Conservation (phyloP, 1,140 invertebrate species). For the Drosophila littoralis region DNA sequence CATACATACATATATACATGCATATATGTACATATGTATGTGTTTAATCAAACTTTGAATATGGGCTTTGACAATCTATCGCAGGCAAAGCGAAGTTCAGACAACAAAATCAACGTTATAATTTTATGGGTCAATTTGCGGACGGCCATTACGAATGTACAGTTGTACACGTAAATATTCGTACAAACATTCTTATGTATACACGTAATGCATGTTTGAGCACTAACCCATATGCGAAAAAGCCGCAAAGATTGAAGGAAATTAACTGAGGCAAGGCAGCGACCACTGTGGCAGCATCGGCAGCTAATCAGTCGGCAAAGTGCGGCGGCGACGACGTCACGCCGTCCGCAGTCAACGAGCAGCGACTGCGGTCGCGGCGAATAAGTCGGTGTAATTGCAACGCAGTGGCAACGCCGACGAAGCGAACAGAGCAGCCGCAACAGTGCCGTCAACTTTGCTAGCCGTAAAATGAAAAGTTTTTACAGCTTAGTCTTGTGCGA, state of each 20-base stretch:
- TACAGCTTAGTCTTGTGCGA: no score
- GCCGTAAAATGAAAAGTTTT: background rate
- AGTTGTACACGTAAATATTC: slow-evolving; percentile 31
- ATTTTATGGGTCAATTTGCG: slow-evolving; percentile 75
- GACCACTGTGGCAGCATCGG: slow-evolving; percentile 13
- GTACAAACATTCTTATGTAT: slow-evolving; percentile 1
- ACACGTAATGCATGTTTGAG: slow-evolving; percentile 22
- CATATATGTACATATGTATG: no score
- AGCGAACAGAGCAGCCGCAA: slow-evolving; percentile 37
- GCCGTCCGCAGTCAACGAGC: background rate
- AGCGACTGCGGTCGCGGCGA: slow-evolving; percentile 45
- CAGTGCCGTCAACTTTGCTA: slow-evolving; percentile 15
- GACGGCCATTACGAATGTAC: slow-evolving; percentile 49
- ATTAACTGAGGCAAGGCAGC: slow-evolving; percentile 50
- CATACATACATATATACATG: no score
- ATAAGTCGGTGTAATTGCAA: slow-evolving; percentile 55
- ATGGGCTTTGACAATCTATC: background rate
- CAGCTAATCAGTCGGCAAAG: slow-evolving; percentile 50
- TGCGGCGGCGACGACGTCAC: slow-evolving; percentile 22
- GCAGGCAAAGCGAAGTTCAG: background rate
- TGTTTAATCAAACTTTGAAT: background rate
- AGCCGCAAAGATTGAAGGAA: slow-evolving; percentile 63
- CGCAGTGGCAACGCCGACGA: slow-evolving; percentile 55
- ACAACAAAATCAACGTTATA: slow-evolving; percentile 39
- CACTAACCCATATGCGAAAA: slow-evolving; percentile 51